Conservation (phyloP, 1,140 invertebrate genomes). For the Aplysia californica region DNA sequence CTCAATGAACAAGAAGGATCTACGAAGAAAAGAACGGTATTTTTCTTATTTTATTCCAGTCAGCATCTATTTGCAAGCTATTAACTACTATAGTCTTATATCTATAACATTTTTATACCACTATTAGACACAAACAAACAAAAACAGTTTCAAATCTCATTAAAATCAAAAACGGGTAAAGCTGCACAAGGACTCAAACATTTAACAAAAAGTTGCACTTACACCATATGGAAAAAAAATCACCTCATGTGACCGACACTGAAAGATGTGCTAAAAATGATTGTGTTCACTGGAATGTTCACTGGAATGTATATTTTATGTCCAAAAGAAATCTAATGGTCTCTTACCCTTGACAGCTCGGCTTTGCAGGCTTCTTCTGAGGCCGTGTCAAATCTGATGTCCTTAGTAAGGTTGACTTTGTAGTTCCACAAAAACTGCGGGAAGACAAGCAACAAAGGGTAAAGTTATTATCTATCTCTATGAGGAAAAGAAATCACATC, state of each 20-base stretch:
- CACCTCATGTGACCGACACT: neutral
- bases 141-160: no score
- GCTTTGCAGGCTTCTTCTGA: slow-evolving; percentile 77
- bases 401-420: slow-evolving; percentile 80
- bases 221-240: neutral
- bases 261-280: slow-evolving; percentile 25
- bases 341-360: slow-evolving; percentile 71
- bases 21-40: no score
- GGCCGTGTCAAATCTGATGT: slow-evolving; percentile 78
- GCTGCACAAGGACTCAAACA: neutral
- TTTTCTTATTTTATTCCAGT: no score
- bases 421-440: slow-evolving; percentile 79
- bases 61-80: no score
- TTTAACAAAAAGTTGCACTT: neutral
- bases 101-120: no score
- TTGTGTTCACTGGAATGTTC: slow-evolving; percentile 38
- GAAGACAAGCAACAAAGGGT: slow-evolving; percentile 21
- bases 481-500: slow-evolving; percentile 12
- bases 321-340: slow-evolving; percentile 37
- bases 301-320: neutral
- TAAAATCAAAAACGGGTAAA: neutral
- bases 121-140: no score
- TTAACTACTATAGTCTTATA: no score
- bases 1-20: no score
- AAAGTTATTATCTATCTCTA: neutral